Evolutionary conservation across 2,888 invertebrate genomes (phyloP), one percentile per base, ranked within the genome.

Genomic region (Polyploca ridens): DNA sequence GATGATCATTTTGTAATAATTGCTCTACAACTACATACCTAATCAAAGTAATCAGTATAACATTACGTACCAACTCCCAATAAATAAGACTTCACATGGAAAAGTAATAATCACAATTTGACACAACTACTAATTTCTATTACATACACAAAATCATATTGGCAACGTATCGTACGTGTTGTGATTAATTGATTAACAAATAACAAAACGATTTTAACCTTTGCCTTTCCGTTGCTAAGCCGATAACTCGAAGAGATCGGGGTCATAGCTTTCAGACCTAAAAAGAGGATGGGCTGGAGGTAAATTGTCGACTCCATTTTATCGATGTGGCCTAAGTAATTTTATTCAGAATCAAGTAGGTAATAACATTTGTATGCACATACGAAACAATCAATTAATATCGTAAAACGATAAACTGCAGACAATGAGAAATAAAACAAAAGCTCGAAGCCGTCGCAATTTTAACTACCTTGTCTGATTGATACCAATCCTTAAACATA

Each of bases 181-280:
- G 49, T 19, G 19, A 54, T 54, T 8, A 54, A 54, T 19, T 54
- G 19, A 19, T 54, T n/a, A 63, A 64, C 71, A 70, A 41, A 68
- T 72, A 66, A 67, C 64, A 64, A 63, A 72, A 74, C 71, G 72
- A 68, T 69, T 58, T 65, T 71, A 69, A 72, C 72, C 74, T 71
- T 64, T 69, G 69, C 66, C 71, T 63, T 65, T 63, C 62, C 60
- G 35, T 60, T 13, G 41, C 60, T 19, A 41, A 60, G 65, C 46
- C 41, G 54, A 62, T 62, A 44, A 58, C 59, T 49, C 44, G 46
- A 19, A 64, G 64, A 68, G 63, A 64, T 35, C 49, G 59, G 33
- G 63, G 54, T 59, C 63, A 33, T 5, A 41, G 49, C 49, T 13
- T 19, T 58, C 33, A 58, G 49, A 44, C 60, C 64, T 49, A 49